Conservation (phyloP, 2,797 vertebrate genomes). For the Coregonus ussuriensis region DNA sequence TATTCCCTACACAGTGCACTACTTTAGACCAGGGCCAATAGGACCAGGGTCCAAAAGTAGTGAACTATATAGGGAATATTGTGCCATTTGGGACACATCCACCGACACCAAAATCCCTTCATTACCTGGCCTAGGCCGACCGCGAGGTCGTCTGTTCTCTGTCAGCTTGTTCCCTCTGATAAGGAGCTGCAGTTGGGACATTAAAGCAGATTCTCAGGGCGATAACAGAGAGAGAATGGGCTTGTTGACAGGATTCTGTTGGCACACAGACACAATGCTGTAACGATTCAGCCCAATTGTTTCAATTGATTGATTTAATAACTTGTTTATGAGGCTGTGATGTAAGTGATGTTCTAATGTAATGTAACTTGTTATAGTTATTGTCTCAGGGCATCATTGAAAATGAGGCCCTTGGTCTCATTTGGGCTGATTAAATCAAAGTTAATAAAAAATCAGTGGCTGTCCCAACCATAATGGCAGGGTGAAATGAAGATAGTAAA, state of each 20-base stretch:
- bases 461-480: constrained; percentile 41
- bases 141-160: neutral
- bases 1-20: too few relatives aligned
- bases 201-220: constrained; percentile 37
- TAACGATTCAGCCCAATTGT: constrained; percentile 34
- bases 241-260: constrained; percentile 25
- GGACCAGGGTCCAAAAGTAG: too few relatives aligned
- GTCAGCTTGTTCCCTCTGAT: constrained; percentile 21
- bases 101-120: neutral
- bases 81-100: too few relatives aligned
- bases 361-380: too few relatives aligned
- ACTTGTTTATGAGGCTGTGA: too few relatives aligned
- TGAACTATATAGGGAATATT: too few relatives aligned
- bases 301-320: too few relatives aligned
- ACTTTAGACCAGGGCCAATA: too few relatives aligned
- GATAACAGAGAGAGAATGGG: constrained; percentile 28
- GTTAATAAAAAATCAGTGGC: constrained; percentile 8
- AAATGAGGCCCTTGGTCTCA: too few relatives aligned
- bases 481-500: constrained; percentile 14
- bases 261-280: constrained; percentile 36
- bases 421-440: too few relatives aligned
- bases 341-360: too few relatives aligned
- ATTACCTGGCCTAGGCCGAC: neutral
- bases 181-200: constrained; percentile 41
- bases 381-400: too few relatives aligned